Evolutionary conservation across 2,113 vertebrate species (phyloP), one percentile per base, ranked within the genome.

Genomic region (Alexandromys fortis): DNA sequence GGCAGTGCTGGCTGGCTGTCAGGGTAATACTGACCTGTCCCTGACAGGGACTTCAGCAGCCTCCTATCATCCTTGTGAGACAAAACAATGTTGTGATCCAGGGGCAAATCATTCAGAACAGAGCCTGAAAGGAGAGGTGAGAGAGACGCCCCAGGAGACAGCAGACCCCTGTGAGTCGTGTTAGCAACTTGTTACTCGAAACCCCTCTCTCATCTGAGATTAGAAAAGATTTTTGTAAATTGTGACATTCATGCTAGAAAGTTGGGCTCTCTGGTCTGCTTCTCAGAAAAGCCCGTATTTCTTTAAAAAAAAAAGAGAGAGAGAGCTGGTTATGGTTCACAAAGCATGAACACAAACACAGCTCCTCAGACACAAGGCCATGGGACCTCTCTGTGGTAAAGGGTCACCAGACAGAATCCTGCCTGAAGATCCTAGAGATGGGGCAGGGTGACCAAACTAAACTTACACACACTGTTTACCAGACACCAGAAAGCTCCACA

Each of bases 1-100:
- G 47, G 94, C 92, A 96, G 93, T 0, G 30, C 93, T 63, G 55
- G 77, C 85, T 90, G 81, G 88, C 95, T 86, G 88, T 92, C 92
- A 79, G 90, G 92, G 21, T 17, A 94, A 78, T 55, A 92, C 63
- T 35, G 75, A 89, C 82, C n/a, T 94, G 87, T 52, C 88, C 94
- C 92, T 90, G 81, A 90, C n/a, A 73, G 77, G 92, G 81, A 89
- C 89, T 94, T 96, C 47, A 61, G 85, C 61, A 73, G 79, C 8
- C 11, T n/a, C 47, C 61, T 33, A n/a, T 9, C 11, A 68, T 77
- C 73, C 91, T 72, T 86, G 13, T 82, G 82, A 88, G 55, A 95
- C 89, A 86, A 93, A 94, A 95, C 38, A n/a, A 17, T 38, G 88
- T 35, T 52, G 68, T 19, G 30, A 91, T 45, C 55, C 91, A 61